Percentiles rank a stretch among this genome's conserved stretches.
Evolutionary conservation across 1,140 invertebrate genomes (phyloP).

Genomic region (Protaetia brevitarsis): DNA sequence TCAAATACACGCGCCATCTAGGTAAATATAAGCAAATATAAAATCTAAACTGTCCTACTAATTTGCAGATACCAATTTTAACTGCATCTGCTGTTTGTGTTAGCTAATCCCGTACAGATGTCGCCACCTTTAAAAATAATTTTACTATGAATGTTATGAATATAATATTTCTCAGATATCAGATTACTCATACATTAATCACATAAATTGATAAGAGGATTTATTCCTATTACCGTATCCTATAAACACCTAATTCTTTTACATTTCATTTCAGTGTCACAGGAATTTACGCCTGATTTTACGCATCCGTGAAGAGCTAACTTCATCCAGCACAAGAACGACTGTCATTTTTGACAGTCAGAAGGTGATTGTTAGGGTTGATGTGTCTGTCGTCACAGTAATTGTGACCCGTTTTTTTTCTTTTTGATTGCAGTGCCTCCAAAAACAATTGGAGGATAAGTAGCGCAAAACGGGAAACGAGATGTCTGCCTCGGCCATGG

Average conservation of each 20-base stretch:
- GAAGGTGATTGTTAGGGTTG: not conserved
- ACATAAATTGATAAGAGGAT: not conserved
- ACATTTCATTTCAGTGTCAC: not conserved
- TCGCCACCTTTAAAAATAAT: too few species aligned
- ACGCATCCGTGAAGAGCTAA: not conserved
- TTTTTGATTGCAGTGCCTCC: slow-evolving; percentile 20
- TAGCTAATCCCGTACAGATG: too few species aligned
- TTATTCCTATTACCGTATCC: not conserved
- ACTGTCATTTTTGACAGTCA: slow-evolving; percentile 22
- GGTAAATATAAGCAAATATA: too few species aligned
- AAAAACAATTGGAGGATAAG: slow-evolving; percentile 25
- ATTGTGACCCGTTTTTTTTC: slow-evolving; percentile 23
- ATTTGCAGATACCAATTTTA: too few species aligned
- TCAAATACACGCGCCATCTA: too few species aligned
- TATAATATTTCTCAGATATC: not conserved
- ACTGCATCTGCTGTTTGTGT: too few species aligned
- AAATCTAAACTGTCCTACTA: too few species aligned
- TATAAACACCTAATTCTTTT: not conserved
- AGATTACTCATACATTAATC: not conserved
- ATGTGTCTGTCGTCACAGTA: slow-evolving; percentile 6
- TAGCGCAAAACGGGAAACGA: slow-evolving; percentile 61
- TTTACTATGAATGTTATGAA: not conserved
- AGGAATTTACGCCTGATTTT: not conserved
- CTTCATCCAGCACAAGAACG: not conserved
- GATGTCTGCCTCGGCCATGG: slow-evolving; percentile 82